Base-by-base conservation (phyloP, 2,113 vertebrate species). In the Macrotus californicus region DNA sequence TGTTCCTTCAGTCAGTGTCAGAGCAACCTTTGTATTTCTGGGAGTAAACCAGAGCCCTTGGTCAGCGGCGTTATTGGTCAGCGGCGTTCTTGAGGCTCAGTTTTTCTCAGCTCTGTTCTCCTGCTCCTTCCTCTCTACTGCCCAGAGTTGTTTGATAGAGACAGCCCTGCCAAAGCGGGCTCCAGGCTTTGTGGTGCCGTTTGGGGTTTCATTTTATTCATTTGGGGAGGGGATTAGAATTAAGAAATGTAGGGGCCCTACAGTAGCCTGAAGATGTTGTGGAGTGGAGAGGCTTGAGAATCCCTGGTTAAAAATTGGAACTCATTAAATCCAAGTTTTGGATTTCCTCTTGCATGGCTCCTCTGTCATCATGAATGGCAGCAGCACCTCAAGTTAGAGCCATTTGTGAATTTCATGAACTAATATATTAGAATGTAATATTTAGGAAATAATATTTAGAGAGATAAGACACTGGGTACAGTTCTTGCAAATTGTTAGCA, bases 351-450 rank as follows among this genome's bases (percentile, higher is more conserved):
- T 69, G 2, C 92, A 36, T 46, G 34, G 3, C 66, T 94, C 34
- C 92, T 72, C 76, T 83, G 61, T 85, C 79, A 75, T 72, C 10
- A 34, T n/a, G 70, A 82, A 86, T 84, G 70, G 83, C 70, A 39
- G 16, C 81, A 75, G 34, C 66, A 59, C 82, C 54, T 96, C 82
- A 79, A 54, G 50, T 79, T 85, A 86, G 92, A 89, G 72, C 85
- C n/a, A 52, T 52, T 69, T 31, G 16, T 93, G 86, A 96, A 79
- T 88, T 90, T 90, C 43, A 87, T 94, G 89, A 94, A 64, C 81
- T 31, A 31, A 64, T 31, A 24, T 59, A 59, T 24, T 59, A 10
- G 24, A 24, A 59, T 56, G 54, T 8, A 56, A 22, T 56, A 59
- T 24, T 24, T 59, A 59, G 56, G 22, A 24, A 59, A 59, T 59